Evolutionary conservation across 35 echinoderm and acorn worm species (phyloP).

Genomic region (Apostichopus japonicus): DNA sequence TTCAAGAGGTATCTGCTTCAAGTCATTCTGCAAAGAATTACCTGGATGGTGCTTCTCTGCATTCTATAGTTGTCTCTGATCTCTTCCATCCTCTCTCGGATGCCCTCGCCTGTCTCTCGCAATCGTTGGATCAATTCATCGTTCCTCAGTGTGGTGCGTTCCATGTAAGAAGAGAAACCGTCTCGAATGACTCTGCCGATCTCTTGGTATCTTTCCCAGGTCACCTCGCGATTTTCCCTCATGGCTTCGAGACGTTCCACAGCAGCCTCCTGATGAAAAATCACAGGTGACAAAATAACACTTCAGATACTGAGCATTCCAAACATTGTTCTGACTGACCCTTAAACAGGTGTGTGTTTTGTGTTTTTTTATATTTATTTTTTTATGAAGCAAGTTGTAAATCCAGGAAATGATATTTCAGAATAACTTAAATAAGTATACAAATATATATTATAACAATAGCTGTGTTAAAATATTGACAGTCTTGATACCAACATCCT

Average conservation of each 20-base stretch:
- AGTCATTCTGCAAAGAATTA: not conserved
- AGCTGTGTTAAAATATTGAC: too few relatives aligned
- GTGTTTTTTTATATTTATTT: too few relatives aligned
- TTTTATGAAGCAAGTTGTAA: too few relatives aligned
- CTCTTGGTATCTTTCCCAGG: not conserved
- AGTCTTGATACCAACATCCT: too few relatives aligned
- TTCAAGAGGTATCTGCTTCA: too few relatives aligned
- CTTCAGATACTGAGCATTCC: not conserved
- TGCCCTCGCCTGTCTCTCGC: not conserved
- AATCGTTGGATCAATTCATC: not conserved
- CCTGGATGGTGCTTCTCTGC: not conserved
- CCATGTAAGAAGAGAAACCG: not conserved
- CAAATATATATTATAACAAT: too few relatives aligned
- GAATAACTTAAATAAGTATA: too few relatives aligned
- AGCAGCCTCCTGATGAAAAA: not conserved
- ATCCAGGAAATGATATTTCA: too few relatives aligned
- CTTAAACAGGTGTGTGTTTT: too few relatives aligned
- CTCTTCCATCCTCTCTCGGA: not conserved
- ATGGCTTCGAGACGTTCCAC: not conserved
- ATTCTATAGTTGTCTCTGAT: conserved; percentile 11
- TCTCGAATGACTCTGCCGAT: not conserved
- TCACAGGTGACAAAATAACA: too few relatives aligned
- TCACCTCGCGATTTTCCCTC: not conserved
- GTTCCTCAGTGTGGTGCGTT: not conserved
- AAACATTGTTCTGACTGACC: not conserved